These are phyloP conservation scores for Drosophila prolongata DNA, from an alignment of 2,888 invertebrate genomes.

Conservation along the genomic window DNA sequence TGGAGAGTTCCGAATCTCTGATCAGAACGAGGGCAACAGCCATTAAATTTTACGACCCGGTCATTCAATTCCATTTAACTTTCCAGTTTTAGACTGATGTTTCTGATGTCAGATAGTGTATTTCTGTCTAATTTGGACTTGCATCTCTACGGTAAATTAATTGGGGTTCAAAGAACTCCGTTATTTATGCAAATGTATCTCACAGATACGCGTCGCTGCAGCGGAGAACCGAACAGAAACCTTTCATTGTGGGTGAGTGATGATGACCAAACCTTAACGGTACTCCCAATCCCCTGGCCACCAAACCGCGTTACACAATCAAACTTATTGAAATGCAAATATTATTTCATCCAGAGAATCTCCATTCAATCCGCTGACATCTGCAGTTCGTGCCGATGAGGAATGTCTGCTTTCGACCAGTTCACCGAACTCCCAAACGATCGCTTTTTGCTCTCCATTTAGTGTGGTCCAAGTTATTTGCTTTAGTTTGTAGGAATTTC, in stretches of 20 bases:
- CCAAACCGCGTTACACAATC: constrained; percentile 55
- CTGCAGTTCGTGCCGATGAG: constrained; percentile 30
- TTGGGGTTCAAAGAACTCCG: constrained; percentile 68
- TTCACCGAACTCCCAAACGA: constrained; percentile 59
- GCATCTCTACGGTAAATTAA: constrained; percentile 37
- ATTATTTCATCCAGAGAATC: constrained; percentile 24
- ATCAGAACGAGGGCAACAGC: constrained; percentile 37
- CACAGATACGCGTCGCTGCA: constrained; percentile 70
- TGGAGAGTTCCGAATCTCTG: constrained; percentile 9
- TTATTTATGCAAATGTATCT: constrained; percentile 73
- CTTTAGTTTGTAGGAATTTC: constrained; percentile 19
- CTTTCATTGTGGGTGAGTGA: constrained; percentile 52
- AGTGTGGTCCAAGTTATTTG: constrained; percentile 18
- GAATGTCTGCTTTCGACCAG: constrained; percentile 46
- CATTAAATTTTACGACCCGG: constrained; percentile 31
- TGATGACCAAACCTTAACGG: constrained; percentile 65
- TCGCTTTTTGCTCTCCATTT: constrained; percentile 17
- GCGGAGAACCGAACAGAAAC: constrained; percentile 31
- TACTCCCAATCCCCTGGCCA: constrained; percentile 13
- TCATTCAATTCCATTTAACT: constrained; percentile 20
- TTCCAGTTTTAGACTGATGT: constrained; percentile 22
- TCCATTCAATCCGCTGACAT: background rate
- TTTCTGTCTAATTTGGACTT: constrained; percentile 25
- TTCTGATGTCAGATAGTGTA: constrained; percentile 13
- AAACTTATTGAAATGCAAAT: constrained; percentile 74